Percentiles rank a stretch among this genome's conserved stretches.
phyloP scores from a whole-genome alignment of 2,113 vertebrate species.

The Aphelocoma coerulescens region DNA sequence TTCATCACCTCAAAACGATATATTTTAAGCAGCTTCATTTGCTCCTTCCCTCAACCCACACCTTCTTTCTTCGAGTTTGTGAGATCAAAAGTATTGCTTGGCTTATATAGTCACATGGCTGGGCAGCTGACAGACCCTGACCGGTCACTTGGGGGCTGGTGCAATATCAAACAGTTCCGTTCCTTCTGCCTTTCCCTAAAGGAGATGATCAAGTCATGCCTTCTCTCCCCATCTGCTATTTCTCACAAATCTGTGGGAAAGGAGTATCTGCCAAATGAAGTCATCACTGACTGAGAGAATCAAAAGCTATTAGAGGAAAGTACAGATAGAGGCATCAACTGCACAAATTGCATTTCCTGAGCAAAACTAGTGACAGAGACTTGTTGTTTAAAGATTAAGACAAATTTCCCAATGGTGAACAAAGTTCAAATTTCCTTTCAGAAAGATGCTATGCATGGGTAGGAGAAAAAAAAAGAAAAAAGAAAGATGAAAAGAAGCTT shows the following conservation, averaged over 20 bases:
- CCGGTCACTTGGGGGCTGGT: background rate
- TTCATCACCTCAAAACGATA: background rate
- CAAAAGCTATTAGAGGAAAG: background rate
- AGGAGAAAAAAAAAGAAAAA: background rate
- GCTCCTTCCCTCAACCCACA: background rate
- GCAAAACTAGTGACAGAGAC: background rate
- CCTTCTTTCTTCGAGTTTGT: background rate
- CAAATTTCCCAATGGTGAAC: background rate
- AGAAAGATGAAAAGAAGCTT: background rate
- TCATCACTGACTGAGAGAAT: background rate
- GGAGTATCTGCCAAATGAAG: background rate
- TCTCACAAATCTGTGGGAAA: background rate
- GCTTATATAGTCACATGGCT: background rate
- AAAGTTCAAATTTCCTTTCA: background rate
- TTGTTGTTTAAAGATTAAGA: background rate
- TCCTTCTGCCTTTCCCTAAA: background rate
- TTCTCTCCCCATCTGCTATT: background rate
- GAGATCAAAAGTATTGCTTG: background rate
- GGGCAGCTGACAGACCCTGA: background rate
- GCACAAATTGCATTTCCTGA: background rate
- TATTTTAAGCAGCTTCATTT: background rate
- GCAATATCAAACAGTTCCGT: fast-evolving
- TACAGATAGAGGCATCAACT: background rate
- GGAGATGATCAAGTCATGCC: background rate
- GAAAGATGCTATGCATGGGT: background rate